Percentiles rank a stretch among this genome's conserved stretches.
phyloP scores from a whole-genome alignment of 2,113 vertebrate genomes.

The Globicephala melas region DNA sequence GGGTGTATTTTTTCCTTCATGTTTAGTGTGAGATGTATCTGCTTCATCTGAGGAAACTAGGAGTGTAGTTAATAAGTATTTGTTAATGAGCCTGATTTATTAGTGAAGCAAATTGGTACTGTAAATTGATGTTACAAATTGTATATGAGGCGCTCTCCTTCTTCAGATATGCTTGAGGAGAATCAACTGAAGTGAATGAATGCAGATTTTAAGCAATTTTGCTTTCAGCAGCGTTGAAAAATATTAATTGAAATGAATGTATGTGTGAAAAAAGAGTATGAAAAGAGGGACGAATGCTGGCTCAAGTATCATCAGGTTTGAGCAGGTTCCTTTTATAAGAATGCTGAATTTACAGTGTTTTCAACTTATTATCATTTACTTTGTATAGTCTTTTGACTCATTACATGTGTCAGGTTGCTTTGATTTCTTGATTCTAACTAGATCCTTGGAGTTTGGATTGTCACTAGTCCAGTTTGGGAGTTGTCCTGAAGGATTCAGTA shows the following conservation, averaged over 20 bases:
- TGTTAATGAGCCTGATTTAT: not conserved
- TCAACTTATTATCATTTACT: not conserved
- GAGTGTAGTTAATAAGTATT: not conserved
- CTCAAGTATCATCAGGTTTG: not conserved
- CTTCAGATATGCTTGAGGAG: not conserved
- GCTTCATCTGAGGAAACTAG: not conserved
- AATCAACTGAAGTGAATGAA: slow-evolving; percentile 21
- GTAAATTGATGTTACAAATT: not conserved
- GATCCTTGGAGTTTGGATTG: not conserved
- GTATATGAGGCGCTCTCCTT: not conserved
- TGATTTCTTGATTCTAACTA: not conserved
- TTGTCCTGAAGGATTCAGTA: not conserved
- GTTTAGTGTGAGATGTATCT: not conserved
- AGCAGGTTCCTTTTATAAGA: not conserved
- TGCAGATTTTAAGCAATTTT: slow-evolving; percentile 6
- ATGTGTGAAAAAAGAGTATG: not conserved
- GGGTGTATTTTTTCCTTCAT: not conserved
- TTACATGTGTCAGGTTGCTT: not conserved
- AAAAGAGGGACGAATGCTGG: not conserved
- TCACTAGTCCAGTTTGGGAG: not conserved
- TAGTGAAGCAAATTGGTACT: not conserved
- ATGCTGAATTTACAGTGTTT: not conserved
- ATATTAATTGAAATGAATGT: not conserved
- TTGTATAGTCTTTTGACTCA: not conserved
- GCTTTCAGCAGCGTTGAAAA: not conserved